Percentiles rank a stretch among this genome's conserved stretches.
phyloP scores from a whole-genome alignment of 2,888 invertebrate species.

The Idaea dimidiata region DNA sequence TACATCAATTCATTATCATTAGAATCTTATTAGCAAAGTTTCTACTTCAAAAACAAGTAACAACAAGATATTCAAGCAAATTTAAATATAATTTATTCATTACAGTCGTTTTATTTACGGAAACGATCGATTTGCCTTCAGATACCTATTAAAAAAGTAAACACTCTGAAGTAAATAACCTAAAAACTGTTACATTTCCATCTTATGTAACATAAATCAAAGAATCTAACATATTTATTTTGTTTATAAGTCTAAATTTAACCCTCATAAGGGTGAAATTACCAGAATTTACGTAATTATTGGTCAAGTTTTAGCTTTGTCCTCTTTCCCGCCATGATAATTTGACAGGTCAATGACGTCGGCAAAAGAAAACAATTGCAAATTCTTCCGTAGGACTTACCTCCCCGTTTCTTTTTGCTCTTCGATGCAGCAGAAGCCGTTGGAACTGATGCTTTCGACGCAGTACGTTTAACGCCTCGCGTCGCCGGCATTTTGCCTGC shows the following conservation, averaged over 20 bases:
- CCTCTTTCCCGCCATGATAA: constrained; percentile 72
- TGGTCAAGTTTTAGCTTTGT: constrained; percentile 28
- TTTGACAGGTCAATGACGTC: constrained; percentile 80
- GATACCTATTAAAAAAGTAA: no score
- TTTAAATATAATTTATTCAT: constrained; percentile 19
- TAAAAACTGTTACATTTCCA: constrained; percentile 25
- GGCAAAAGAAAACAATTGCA: constrained; percentile 71
- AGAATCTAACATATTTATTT: no score
- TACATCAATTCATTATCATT: no score
- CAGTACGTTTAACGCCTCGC: constrained; percentile 74
- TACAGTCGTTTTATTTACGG: constrained; percentile 33
- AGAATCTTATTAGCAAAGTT: no score
- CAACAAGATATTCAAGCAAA: not conserved
- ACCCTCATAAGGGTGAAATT: no score
- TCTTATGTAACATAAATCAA: no score
- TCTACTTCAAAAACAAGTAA: no score
- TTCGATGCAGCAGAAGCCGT: constrained; percentile 61
- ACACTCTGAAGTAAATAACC: constrained; percentile 28
- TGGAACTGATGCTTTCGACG: constrained; percentile 65
- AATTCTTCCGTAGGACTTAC: constrained; percentile 52
- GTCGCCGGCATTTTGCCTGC: constrained; percentile 78
- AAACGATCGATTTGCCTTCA: constrained; percentile 22
- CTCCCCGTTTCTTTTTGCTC: constrained; percentile 77
- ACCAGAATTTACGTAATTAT: constrained; percentile 20
- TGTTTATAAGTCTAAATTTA: no score